Evolutionary conservation across 2,797 vertebrate genomes (phyloP), one percentile per base, ranked within the genome.

Genomic region (Tokudaia muenninki): DNA sequence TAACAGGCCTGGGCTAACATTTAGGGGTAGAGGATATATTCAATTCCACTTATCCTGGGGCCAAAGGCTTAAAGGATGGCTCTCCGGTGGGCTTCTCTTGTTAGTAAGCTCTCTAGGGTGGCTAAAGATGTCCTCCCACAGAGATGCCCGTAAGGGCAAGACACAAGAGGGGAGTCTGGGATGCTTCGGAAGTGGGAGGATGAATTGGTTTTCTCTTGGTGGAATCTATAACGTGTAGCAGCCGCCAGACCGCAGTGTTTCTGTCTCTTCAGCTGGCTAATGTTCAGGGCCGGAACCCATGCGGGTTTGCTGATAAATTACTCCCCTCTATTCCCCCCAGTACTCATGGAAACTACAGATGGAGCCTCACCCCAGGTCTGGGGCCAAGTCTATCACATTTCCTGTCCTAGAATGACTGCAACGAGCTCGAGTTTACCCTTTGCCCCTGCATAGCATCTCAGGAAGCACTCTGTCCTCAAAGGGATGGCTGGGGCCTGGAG

Each of bases 361-460:
- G 19, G 2, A 6, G 90, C 11, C 61, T 83, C 19, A 3, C 0
- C 0, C 3, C 1, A 4, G 6, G 29, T 37, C 59, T 52, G 34
- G 4, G 31, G 47, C 92, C 31, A 26, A 26, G 50, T 31, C 44
- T 14, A 52, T 41, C 21, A 8, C 3, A 65, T 37, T 37, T 2
- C 5, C 2, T 0, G 82, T 1, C 16, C 3, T 0, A 78, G 22
- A 8, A 13, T 21, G 10, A 90, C 34, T 11, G 9, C 37, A 0
- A 57, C n/a, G 1, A 31, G 6, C 13, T 21, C 0, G 3, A 52
- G n/a, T 7, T 37, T 3, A 7, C 9, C 1, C 3, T 52, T 34
- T 37, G 3, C 9, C 57, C 34, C 2, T 9, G 24, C 8, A 3
- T 26, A 11, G 29, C 9, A 0, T n/a, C 55, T 65, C 22, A 4